Conservation (phyloP, 2,113 vertebrate genomes). For the Tonatia bakeri region DNA sequence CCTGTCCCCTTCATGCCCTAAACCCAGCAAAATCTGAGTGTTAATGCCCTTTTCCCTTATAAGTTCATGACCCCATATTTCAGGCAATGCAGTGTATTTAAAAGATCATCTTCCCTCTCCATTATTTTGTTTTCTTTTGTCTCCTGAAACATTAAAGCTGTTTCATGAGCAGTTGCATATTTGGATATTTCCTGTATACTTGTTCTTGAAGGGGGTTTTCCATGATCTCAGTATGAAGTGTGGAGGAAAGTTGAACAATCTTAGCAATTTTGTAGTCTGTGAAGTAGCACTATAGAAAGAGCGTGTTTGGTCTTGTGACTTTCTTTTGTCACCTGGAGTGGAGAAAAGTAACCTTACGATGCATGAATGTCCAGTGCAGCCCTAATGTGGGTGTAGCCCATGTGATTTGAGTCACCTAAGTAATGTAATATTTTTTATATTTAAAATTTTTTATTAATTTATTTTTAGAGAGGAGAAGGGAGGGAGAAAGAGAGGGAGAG, state of each 20-base stretch:
- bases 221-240: neutral
- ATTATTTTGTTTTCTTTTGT: neutral
- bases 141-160: neutral
- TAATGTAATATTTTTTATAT: neutral
- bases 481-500: too few relatives aligned
- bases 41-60: neutral
- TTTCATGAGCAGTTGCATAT: neutral
- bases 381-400: neutral
- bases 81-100: slow-evolving; percentile 8
- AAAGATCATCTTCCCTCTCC: neutral
- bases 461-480: too few relatives aligned
- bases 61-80: neutral
- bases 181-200: neutral
- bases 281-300: slow-evolving; percentile 9
- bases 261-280: neutral
- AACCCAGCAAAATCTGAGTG: slow-evolving; percentile 13
- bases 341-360: neutral
- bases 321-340: neutral
- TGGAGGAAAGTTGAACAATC: neutral
- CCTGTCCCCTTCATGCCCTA: neutral
- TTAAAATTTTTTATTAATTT: too few relatives aligned
- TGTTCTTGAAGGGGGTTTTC: neutral
- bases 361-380: neutral
- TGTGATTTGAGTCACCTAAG: neutral
- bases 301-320: neutral